Conservation (phyloP, 2,888 invertebrate genomes). For the Peribatodes rhomboidaria region DNA sequence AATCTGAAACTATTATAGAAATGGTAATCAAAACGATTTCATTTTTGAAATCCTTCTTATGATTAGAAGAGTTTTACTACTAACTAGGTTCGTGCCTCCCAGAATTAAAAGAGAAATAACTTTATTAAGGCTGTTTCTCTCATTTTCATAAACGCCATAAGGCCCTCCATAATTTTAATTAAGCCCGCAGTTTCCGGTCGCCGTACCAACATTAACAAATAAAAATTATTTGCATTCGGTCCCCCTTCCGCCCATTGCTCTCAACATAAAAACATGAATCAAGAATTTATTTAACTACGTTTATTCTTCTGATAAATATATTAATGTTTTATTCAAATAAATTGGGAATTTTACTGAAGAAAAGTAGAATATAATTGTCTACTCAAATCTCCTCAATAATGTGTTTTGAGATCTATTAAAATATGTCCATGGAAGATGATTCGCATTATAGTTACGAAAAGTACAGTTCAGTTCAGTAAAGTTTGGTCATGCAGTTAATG, state of each 20-base stretch:
- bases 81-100: not conserved
- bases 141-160: slow-evolving; percentile 11
- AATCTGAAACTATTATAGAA: too few species aligned
- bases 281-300: slow-evolving; percentile 24
- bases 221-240: slow-evolving; percentile 26
- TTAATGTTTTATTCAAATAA: too few species aligned
- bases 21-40: too few species aligned
- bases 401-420: too few species aligned
- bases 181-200: slow-evolving; percentile 24
- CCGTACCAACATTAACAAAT: slow-evolving; percentile 31
- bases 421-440: too few species aligned
- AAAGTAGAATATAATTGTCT: too few species aligned
- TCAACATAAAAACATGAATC: slow-evolving; percentile 19
- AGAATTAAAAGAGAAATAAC: not conserved
- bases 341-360: too few species aligned
- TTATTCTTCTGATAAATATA: slow-evolving; percentile 8
- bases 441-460: too few species aligned
- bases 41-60: not conserved
- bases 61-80: not conserved
- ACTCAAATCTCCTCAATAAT: too few species aligned
- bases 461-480: too few species aligned
- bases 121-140: not conserved
- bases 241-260: slow-evolving; percentile 16
- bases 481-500: too few species aligned
- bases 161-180: slow-evolving; percentile 26